A percentile compares a stretch with the other conserved stretches of the same genome.
Evolutionary conservation across 2,113 vertebrate species (phyloP).

Genomic region (Mungos mungo): DNA sequence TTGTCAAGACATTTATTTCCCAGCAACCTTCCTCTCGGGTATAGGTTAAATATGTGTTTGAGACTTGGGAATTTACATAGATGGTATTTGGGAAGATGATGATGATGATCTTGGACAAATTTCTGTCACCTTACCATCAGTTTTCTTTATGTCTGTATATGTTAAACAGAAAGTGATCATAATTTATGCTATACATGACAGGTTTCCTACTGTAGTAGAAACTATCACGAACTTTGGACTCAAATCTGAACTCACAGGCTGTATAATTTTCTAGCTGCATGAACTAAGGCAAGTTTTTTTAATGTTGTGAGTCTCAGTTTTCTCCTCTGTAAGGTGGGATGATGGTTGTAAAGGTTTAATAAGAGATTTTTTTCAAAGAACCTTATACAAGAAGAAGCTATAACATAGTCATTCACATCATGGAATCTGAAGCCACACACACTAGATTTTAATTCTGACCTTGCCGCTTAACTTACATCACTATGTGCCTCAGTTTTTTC

Average conservation of each 20-base stretch:
- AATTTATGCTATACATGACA: not conserved
- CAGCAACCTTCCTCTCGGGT: not conserved
- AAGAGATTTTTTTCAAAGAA: not conserved
- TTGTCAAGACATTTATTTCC: conserved; percentile 54
- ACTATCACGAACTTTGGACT: not conserved
- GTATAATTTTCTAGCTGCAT: not conserved
- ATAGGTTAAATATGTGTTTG: not conserved
- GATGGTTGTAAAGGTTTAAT: not conserved
- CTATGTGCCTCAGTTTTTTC: not conserved
- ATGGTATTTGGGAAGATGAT: not conserved
- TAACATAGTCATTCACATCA: not conserved
- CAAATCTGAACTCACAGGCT: not conserved
- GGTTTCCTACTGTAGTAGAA: not conserved
- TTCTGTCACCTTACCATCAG: not conserved
- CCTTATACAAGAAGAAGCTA: not conserved
- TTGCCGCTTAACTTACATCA: not conserved
- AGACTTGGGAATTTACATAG: not conserved
- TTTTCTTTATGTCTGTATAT: not conserved
- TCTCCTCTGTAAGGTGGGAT: not conserved
- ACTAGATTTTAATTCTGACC: not conserved
- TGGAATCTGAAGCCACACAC: not conserved
- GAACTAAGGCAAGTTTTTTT: not conserved
- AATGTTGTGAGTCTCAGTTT: not conserved
- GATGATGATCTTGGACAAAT: not conserved
- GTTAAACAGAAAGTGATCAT: not conserved